Conservation (phyloP, 2,888 invertebrate genomes). For the Stenchaetothrips biformis region DNA sequence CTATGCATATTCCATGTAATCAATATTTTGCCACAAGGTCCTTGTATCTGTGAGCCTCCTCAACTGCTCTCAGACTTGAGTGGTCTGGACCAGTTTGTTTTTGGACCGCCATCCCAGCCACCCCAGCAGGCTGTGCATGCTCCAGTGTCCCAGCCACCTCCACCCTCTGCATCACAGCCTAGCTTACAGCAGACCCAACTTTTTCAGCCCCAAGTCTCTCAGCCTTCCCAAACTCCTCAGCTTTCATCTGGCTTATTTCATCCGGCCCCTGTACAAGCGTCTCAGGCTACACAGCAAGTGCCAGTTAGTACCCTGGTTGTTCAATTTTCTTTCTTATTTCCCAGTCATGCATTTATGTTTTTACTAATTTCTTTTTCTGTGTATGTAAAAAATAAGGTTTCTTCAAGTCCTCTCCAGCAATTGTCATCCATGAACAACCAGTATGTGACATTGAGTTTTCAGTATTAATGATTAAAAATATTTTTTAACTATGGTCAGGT, state of each 20-base stretch:
- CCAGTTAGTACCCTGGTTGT: constrained; percentile 22
- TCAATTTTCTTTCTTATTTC: constrained; percentile 9
- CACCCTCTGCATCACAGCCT: not conserved
- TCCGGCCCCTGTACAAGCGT: not conserved
- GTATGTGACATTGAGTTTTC: not conserved
- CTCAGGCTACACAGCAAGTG: not conserved
- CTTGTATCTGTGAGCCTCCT: constrained; percentile 59
- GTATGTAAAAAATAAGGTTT: not conserved
- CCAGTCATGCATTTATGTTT: constrained; percentile 21
- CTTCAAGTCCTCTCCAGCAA: not conserved
- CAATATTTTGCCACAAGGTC: constrained; percentile 58
- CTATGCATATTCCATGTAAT: constrained; percentile 72
- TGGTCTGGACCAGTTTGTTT: constrained; percentile 38
- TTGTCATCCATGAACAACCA: constrained; percentile 9
- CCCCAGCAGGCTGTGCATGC: not conserved
- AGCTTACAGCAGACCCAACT: too few relatives aligned
- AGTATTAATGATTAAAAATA: not conserved
- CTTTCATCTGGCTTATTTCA: constrained; percentile 8
- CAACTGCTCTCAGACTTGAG: constrained; percentile 48
- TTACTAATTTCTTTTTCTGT: constrained; percentile 7
- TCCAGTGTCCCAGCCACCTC: not conserved
- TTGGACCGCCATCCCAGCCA: not conserved
- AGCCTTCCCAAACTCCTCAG: not conserved
- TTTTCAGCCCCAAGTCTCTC: not conserved
- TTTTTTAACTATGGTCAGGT: not conserved